Evolutionary conservation across 2,797 vertebrate species (phyloP), one percentile per base, ranked within the genome.

Genomic region (Pangasius macronema): DNA sequence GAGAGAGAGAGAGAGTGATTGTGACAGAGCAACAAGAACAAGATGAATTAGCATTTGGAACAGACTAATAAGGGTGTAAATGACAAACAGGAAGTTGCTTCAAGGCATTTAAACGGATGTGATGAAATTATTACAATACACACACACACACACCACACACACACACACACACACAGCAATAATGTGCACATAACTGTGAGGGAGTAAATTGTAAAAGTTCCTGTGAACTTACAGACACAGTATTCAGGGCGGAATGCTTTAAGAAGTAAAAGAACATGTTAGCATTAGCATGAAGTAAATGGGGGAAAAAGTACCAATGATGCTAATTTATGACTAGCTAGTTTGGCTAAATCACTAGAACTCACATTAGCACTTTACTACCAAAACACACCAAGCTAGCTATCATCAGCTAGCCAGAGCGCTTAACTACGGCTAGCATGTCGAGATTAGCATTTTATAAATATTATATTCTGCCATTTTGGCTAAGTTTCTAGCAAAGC

Each of bases 81-180:
- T 3, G 63, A 51, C 42, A 84, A 85, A 88, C 61, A 63, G 70
- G 86, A 82, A 82, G 81, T 88, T 88, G 70, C 85, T 87, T 84
- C 65, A 89, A 24, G 30, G 18, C 27, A 39, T 73, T 70, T 75
- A 82, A 59, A 57, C 68, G 16, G 68, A 61, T 42, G 33, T 75
- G 61, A 16, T 22, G 65, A 53, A 7, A 83, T 18, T 49, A 42
- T 9, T n/a, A 63, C 36, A 10, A 24, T 16, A n/a, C 36, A 39
- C 24, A 22, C 18, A 81, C 53, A 61, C 46, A 76, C 72, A 49
- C 3, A 42, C 13, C 70, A 46, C 3, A 42, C 13, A 18, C 3
- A 36, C n/a, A 59, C 30, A 36, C 53, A 22, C 20, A 11, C 30
- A 3, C 3, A 59, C 6, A 11, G 18, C 27, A 7, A 27, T 30